Evolutionary conservation across 2,797 vertebrate genomes (phyloP).

Genomic region (Okamejei kenojei): DNA sequence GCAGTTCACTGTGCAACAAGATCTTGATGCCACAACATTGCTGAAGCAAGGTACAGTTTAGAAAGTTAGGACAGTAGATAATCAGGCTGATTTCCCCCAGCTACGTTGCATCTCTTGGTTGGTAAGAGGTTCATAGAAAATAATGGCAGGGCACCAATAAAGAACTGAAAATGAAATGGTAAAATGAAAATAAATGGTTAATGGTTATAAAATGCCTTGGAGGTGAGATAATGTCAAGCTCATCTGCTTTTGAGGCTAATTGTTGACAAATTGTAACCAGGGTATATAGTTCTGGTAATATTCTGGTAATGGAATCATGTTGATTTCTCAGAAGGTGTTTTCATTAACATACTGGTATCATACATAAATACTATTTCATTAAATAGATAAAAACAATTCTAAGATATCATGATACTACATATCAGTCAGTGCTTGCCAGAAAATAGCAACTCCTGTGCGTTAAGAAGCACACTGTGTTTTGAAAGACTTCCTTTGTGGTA

Average conservation of each 20-base stretch:
- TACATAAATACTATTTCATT: slow-evolving; percentile 20
- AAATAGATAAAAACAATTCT: not conserved
- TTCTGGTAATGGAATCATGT: not conserved
- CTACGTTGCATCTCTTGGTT: not conserved
- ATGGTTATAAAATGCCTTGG: not conserved
- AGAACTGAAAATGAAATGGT: not conserved
- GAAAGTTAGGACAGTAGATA: not conserved
- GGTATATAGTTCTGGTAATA: not conserved
- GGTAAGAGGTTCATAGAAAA: not conserved
- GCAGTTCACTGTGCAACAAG: not conserved
- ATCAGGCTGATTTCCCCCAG: not conserved
- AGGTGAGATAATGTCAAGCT: not conserved
- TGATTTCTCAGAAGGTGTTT: not conserved
- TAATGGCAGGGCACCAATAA: not conserved
- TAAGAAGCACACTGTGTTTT: not conserved
- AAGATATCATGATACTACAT: not conserved
- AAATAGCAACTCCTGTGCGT: not conserved
- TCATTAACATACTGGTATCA: slow-evolving; percentile 5
- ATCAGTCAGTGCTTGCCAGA: not conserved
- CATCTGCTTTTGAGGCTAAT: not conserved
- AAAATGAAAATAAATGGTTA: not conserved
- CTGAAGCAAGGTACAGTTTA: not conserved
- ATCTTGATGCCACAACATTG: not conserved
- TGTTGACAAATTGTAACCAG: not conserved
- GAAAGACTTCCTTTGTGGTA: not conserved